Evolutionary conservation across 1,140 invertebrate genomes (phyloP).

Genomic region (Papilio glaucus): DNA sequence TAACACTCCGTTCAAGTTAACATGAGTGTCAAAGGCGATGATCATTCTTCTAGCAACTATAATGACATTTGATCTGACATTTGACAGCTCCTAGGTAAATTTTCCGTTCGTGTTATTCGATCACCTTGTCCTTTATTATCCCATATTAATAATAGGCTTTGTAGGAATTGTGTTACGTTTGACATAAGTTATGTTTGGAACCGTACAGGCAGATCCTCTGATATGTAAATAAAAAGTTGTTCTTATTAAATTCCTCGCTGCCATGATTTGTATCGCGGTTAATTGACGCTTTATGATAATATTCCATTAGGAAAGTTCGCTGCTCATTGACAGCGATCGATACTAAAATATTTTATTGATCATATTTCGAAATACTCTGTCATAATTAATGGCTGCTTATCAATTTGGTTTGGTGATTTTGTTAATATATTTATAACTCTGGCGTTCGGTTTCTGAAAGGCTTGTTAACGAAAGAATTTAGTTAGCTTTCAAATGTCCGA

Average conservation of each 20-base stretch:
- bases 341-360: slow-evolving; percentile 23
- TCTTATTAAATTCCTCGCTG: not conserved
- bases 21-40: too few relatives aligned
- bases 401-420: slow-evolving; percentile 17
- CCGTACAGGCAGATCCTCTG: slow-evolving; percentile 7
- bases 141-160: not conserved
- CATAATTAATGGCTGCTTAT: slow-evolving; percentile 1
- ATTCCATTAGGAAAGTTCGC: slow-evolving; percentile 17
- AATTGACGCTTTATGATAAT: slow-evolving; percentile 10
- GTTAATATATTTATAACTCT: slow-evolving; percentile 4
- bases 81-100: too few relatives aligned
- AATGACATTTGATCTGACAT: too few relatives aligned
- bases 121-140: too few relatives aligned
- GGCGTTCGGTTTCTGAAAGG: too few relatives aligned
- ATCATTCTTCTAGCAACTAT: too few relatives aligned
- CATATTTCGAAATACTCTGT: slow-evolving; percentile 22
- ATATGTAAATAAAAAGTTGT: not conserved
- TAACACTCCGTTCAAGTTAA: too few relatives aligned
- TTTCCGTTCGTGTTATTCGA: too few relatives aligned
- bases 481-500: too few relatives aligned
- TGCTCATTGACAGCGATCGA: slow-evolving; percentile 1
- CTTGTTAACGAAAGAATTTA: too few relatives aligned
- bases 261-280: slow-evolving; percentile 12
- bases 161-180: not conserved
- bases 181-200: not conserved